phyloP scores from a whole-genome alignment of 2,888 invertebrate species.

The Scaptomyza cyrtandrae region DNA sequence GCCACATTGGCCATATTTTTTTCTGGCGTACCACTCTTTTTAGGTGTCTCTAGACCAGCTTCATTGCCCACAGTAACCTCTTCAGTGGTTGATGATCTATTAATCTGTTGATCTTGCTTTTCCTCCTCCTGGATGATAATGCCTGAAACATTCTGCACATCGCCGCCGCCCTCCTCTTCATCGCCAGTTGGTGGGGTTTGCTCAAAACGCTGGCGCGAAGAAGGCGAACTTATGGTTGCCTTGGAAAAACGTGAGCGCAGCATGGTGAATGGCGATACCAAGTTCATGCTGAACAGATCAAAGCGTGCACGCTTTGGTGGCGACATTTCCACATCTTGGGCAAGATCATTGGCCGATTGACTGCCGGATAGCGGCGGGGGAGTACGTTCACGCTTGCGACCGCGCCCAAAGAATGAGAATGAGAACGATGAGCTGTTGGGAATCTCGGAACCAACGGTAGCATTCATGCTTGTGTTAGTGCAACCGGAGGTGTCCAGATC shows the following conservation, averaged over 20 bases:
- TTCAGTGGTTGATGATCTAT: constrained; percentile 44
- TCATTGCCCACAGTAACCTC: constrained; percentile 68
- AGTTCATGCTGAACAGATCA: constrained; percentile 77
- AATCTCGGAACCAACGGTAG: constrained; percentile 83
- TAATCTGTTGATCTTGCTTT: constrained; percentile 39
- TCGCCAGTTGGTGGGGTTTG: constrained; percentile 49
- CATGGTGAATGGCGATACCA: constrained; percentile 82
- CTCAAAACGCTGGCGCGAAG: constrained; percentile 64
- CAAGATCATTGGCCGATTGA: constrained; percentile 73
- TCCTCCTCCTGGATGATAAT: constrained; percentile 76
- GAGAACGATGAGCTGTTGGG: constrained; percentile 82
- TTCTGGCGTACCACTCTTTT: constrained; percentile 40
- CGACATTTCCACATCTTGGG: constrained; percentile 76
- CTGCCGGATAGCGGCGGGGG: constrained; percentile 60
- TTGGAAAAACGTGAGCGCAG: constrained; percentile 81
- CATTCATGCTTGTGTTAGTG: constrained; percentile 83
- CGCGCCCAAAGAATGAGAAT: constrained; percentile 81
- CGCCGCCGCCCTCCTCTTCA: constrained; percentile 68
- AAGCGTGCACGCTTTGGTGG: constrained; percentile 82
- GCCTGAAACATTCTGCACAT: constrained; percentile 82
- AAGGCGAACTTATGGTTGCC: constrained; percentile 79
- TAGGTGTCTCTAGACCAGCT: constrained; percentile 63
- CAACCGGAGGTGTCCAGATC: constrained; percentile 80
- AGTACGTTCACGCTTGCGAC: constrained; percentile 83
- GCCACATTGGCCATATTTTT: constrained; percentile 18